A percentile compares a stretch with the other conserved stretches of the same genome.
phyloP scores from a whole-genome alignment of 2,113 vertebrate genomes.

The Electrona antarctica region DNA sequence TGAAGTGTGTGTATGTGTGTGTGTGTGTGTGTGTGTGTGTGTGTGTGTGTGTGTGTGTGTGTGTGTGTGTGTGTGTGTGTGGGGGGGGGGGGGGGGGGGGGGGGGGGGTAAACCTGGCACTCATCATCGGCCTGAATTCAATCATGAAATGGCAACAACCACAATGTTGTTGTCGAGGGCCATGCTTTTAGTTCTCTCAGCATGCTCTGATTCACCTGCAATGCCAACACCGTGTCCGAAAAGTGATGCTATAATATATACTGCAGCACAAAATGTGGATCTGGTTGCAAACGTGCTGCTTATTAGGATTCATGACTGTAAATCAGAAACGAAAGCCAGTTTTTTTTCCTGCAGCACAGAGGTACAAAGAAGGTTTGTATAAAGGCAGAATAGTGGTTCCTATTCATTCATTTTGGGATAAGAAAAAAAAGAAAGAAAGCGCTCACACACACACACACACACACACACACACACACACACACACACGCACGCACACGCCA shows the following conservation, averaged over 20 bases:
- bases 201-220: conserved; percentile 30
- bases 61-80: too few relatives aligned
- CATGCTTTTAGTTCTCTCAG: conserved; percentile 12
- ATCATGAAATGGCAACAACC: conserved; percentile 22
- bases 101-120: conserved; percentile 65
- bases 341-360: conserved; percentile 13
- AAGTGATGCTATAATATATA: background rate
- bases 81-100: too few relatives aligned
- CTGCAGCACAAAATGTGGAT: conserved; percentile 17
- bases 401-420: background rate
- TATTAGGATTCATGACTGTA: conserved; percentile 17
- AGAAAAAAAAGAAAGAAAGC: background rate
- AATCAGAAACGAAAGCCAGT: conserved; percentile 9
- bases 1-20: conserved; percentile 12
- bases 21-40: too few relatives aligned
- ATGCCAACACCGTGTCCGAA: background rate
- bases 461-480: background rate
- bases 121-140: conserved; percentile 37
- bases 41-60: background rate
- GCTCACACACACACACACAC: background rate
- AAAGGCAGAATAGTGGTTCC: conserved; percentile 6
- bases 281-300: conserved; percentile 4
- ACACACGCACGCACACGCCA: conserved; percentile 9
- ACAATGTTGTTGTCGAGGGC: conserved; percentile 16
- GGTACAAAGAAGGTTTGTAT: conserved; percentile 33